A percentile compares a stretch with the other conserved stretches of the same genome.
phyloP scores from a whole-genome alignment of 2,888 invertebrate genomes.

The Thymelicus sylvestris region DNA sequence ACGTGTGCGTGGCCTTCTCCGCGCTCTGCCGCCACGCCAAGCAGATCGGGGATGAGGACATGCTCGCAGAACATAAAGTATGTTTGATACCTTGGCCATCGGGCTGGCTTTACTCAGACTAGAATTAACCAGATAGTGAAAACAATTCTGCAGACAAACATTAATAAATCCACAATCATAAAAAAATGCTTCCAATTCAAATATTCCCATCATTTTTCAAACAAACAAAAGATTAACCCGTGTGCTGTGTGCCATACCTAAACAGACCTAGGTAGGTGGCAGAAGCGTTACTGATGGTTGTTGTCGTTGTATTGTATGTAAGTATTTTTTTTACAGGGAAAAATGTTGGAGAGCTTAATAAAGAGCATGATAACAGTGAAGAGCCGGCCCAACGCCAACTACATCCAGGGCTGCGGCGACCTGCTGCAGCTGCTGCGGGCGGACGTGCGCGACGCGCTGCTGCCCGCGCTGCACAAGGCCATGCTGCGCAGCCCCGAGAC shows the following conservation, averaged over 20 bases:
- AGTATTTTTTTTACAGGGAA: constrained; percentile 70
- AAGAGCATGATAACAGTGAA: constrained; percentile 92
- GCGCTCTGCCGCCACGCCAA: constrained; percentile 85
- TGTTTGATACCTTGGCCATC: too few relatives aligned
- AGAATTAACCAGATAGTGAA: too few relatives aligned
- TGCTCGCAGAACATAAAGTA: constrained; percentile 85
- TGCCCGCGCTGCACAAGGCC: constrained; percentile 95
- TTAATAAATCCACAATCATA: too few relatives aligned
- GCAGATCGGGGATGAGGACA: constrained; percentile 71
- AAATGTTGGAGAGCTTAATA: constrained; percentile 88
- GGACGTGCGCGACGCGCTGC: constrained; percentile 89
- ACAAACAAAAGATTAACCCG: too few relatives aligned
- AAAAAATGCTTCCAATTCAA: too few relatives aligned
- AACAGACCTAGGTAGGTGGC: too few relatives aligned
- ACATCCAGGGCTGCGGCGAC: constrained; percentile 87
- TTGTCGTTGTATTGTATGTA: too few relatives aligned
- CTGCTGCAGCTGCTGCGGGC: constrained; percentile 86
- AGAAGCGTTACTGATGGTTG: too few relatives aligned
- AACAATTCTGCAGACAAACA: too few relatives aligned
- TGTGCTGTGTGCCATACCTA: too few relatives aligned
- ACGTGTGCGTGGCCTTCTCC: constrained; percentile 87
- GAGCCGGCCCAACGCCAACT: constrained; percentile 88
- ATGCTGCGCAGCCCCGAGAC: constrained; percentile 97
- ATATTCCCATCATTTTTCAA: too few relatives aligned
- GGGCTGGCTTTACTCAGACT: too few relatives aligned